phyloP scores from a whole-genome alignment of 2,888 invertebrate genomes.

The Invenusta paracnida region DNA sequence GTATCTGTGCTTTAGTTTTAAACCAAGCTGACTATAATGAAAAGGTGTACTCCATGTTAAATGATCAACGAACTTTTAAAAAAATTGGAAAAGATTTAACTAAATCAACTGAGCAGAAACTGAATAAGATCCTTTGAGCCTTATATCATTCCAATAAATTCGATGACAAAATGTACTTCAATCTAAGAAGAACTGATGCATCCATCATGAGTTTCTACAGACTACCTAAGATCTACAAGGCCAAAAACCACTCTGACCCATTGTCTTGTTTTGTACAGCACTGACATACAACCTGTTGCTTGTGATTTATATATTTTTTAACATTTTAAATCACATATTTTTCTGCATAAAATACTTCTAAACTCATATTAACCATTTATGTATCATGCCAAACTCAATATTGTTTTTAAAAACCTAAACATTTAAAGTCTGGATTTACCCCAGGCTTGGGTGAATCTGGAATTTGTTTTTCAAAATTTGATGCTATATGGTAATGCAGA shows the following conservation, averaged over 20 bases:
- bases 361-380: too few species aligned
- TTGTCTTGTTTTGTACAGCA: background rate
- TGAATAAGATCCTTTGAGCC: background rate
- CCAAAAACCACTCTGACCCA: background rate
- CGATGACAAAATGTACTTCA: background rate
- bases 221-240: background rate
- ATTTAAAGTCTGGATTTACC: too few species aligned
- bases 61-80: background rate
- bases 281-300: background rate
- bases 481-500: too few species aligned
- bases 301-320: too few species aligned
- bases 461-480: too few species aligned
- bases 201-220: background rate
- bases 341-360: too few species aligned
- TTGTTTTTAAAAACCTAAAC: too few species aligned
- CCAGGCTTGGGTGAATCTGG: too few species aligned
- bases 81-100: background rate
- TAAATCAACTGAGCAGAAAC: background rate
- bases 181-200: background rate
- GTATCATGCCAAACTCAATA: too few species aligned
- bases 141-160: background rate
- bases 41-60: background rate
- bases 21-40: background rate
- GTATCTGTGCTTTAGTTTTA: background rate
- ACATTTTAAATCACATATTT: too few species aligned